Evolutionary conservation across 2,113 vertebrate species (phyloP), one percentile per base, ranked within the genome.

Genomic region (Campylomormyrus tamandua): DNA sequence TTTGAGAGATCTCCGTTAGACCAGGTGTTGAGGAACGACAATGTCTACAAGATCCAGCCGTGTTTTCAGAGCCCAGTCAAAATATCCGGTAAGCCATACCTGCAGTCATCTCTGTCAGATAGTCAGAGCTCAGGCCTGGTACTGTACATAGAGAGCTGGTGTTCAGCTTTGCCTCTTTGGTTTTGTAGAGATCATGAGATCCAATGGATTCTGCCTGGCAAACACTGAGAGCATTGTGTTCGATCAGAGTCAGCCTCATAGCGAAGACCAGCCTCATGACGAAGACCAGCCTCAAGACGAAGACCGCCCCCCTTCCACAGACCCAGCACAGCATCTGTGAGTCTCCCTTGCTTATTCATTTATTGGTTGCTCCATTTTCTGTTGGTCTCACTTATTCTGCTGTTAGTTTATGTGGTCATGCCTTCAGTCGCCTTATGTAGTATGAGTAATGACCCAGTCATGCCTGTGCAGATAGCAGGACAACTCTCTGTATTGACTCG

Each of bases 191-290:
- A 97, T 97, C 93, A 97, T 97, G 97, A 91, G 97, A 83, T 97
- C 97, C 17, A 97, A 97, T 89, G 97, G 97, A 62, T 98, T 98
- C 93, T 98, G 97, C 93, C 95, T 98, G 93, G 97, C 97, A 46
- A 97, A 97, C 90, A 97, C 97, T 0, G 97, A 97, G 92, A 98
- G 97, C 0, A 97, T 97, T n/a, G 95, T 97, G 49, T 97, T 96
- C 83, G 97, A 98, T 93, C 94, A 96, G 92, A 96, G 94, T 90
- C 92, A 97, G 93, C 94, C 96, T 0, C 95, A 96, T 0, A 95
- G 95, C 49, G 49, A 50, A 50, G 49, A 50, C 49, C 48, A 49
- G 9, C 48, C 48, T 49, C 48, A 49, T 5, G 52, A 53, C 15
- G 52, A 17, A 53, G 52, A 53, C 52, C 92, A 97, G 93, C 94